Evolutionary conservation across 2,113 vertebrate genomes (phyloP).

Genomic region (crab-eating macaque (Macaca fascicularis)): T2T-MFA8v1.1 NC_088394.1:4708001-4708500

Average conservation of each 20-base stretch:
- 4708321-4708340: not conserved
- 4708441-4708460: not conserved
- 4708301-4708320: not conserved
- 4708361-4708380: not conserved
- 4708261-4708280: not conserved
- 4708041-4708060: not conserved
- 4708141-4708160: not conserved
- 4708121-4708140: not conserved
- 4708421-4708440: not conserved
- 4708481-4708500: not conserved
- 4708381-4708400: not conserved
- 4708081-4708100: not conserved
- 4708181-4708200: not conserved
- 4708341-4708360: not conserved
- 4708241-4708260: not conserved
- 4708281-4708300: not conserved
- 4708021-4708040: not conserved
- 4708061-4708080: not conserved
- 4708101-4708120: not conserved
- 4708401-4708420: not conserved
- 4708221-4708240: not conserved
- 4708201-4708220: not conserved
- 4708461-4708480: not conserved
- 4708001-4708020: not conserved
- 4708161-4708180: not conserved